A percentile compares a stretch with the other conserved stretches of the same genome.
phyloP scores from a whole-genome alignment of 92 coral and sea anemone genomes.

The Epizoanthus fatuus region DNA sequence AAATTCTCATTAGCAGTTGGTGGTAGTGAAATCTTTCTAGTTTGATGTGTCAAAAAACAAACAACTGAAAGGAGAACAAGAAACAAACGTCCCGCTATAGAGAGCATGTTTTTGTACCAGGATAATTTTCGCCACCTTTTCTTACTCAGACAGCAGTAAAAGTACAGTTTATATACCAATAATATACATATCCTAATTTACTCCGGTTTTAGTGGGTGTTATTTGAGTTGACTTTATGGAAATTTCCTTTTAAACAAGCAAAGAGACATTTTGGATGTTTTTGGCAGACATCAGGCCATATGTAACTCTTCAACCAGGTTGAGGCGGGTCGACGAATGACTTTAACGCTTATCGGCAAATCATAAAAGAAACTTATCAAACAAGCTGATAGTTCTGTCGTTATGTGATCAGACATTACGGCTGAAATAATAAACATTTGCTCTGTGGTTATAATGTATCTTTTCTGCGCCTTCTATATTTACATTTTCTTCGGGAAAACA shows the following conservation, averaged over 20 bases:
- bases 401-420: conserved; percentile 59
- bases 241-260: conserved; percentile 30
- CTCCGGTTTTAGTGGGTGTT: conserved; percentile 10
- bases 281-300: conserved; percentile 8
- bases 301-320: conserved; percentile 28
- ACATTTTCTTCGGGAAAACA: conserved; percentile 8
- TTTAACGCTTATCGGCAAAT: conserved; percentile 23
- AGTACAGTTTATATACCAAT: background rate
- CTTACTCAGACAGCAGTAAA: conserved; percentile 2
- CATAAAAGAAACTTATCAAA: conserved; percentile 32
- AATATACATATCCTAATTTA: background rate
- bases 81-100: background rate
- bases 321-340: conserved; percentile 19
- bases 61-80: conserved; percentile 11
- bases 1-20: conserved; percentile 29
- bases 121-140: background rate
- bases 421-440: conserved; percentile 56
- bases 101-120: background rate
- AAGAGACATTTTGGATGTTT: conserved; percentile 13
- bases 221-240: conserved; percentile 26
- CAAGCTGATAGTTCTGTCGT: conserved; percentile 59
- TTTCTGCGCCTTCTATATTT: conserved; percentile 3
- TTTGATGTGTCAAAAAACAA: conserved; percentile 24
- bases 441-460: conserved; percentile 4
- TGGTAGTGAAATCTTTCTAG: conserved; percentile 19